phyloP scores from a whole-genome alignment of 2,888 invertebrate species.

The Protula sp. region DNA sequence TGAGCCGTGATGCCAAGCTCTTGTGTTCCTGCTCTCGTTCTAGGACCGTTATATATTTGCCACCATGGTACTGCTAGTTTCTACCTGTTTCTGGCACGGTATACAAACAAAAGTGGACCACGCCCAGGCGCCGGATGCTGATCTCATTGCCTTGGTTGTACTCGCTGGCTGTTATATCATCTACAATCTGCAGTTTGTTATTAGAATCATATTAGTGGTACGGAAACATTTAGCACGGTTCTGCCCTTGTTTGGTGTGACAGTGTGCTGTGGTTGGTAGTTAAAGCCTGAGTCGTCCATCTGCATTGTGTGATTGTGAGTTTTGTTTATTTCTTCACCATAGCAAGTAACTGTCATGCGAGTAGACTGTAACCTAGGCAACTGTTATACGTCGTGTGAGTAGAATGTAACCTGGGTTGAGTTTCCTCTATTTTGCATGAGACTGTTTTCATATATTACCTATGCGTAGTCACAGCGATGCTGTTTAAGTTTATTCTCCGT shows the following conservation, averaged over 20 bases:
- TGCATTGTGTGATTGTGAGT: not conserved
- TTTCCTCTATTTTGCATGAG: no score
- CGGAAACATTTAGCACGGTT: no score
- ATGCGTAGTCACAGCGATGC: no score
- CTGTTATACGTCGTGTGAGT: no score
- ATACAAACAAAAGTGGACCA: conserved; percentile 29
- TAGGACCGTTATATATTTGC: conserved; percentile 38
- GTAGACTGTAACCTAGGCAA: no score
- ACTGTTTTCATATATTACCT: no score
- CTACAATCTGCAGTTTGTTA: not conserved
- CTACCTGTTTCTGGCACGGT: conserved; percentile 50
- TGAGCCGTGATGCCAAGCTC: no score
- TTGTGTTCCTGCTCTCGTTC: no score
- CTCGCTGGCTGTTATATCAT: not conserved
- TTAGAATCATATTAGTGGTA: not conserved
- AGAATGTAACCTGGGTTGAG: no score
- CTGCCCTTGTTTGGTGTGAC: no score
- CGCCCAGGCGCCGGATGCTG: not conserved
- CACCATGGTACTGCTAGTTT: conserved; percentile 46
- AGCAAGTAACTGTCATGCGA: not conserved
- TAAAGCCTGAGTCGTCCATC: not conserved
- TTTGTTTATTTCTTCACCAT: not conserved
- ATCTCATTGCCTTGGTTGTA: not conserved
- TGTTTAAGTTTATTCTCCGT: no score
- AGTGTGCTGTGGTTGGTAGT: no score